Evolutionary conservation across 2,888 invertebrate genomes (phyloP), one percentile per base, ranked within the genome.

Genomic region (Iphiclides podalirius): DNA sequence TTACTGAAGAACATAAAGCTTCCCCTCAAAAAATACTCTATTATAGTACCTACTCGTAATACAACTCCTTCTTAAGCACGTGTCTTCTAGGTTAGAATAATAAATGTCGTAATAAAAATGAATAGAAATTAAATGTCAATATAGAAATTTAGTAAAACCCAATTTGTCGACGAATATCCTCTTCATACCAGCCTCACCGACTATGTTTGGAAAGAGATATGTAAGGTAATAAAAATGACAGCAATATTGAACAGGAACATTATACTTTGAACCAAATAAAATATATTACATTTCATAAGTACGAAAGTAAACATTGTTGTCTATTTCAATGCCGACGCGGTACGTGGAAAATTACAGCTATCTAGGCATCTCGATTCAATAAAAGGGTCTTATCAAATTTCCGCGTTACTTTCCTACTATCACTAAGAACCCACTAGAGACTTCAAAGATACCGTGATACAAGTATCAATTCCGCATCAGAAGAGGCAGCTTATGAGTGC

Each of bases 391-490:
- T 48, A 48, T 48, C 42, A 33, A 37, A 48, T 48, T 48, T 48
- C 48, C 48, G 43, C 43, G 43, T 52, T 55, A 54, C 52, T 57
- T 59, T 55, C 52, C 43, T 52, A 56, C 38, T 47, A 48, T 44
- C 26, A 36, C 36, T 23, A 11, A 39, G 39, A 47, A 8, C n/a
- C 44, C 44, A 16, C 35, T 43, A 37, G 44, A 12, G 12, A 40
- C 44, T 39, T 47, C 46, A 43, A 41, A 36, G 44, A 47, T 17
- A 33, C 12, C 26, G 45, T 31, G 33, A 46, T 38, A 36, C 38
- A 51, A 56, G 57, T 59, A 63, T 69, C 58, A 64, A 65, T 64
- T 70, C 60, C 69, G 62, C 53, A 46, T 54, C 52, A 47, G 28
- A 23, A 16, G n/a, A n/a, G n/a, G 44, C 31, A 35, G 26, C 36